Percentiles rank a stretch among this genome's conserved stretches.
These are phyloP conservation scores for Chironomus riparius DNA, from an alignment of 2,888 invertebrate species.

Conservation along the genomic window DNA sequence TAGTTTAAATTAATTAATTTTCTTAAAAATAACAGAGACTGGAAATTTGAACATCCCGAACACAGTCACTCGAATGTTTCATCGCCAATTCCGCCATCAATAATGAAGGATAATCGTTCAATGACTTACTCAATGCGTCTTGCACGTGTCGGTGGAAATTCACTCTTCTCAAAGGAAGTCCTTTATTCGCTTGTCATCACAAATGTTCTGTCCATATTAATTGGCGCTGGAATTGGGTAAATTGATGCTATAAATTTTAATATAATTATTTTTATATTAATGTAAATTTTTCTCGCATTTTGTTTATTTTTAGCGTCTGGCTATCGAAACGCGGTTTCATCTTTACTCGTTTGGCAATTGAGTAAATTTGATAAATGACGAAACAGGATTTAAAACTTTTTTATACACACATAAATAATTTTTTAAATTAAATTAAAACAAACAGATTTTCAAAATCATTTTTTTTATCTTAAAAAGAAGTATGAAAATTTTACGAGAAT, in stretches of 20 bases:
- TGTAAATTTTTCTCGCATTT: not conserved
- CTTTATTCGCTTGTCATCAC: conserved; percentile 82
- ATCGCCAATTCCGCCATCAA: conserved; percentile 36
- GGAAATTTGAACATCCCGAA: conserved; percentile 70
- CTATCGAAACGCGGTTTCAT: conserved; percentile 46
- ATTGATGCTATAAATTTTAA: not conserved
- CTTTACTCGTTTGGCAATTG: conserved; percentile 37
- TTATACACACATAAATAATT: not conserved
- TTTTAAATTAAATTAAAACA: too few species aligned
- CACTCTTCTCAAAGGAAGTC: conserved; percentile 81
- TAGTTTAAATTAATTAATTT: conserved; percentile 26
- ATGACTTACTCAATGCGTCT: conserved; percentile 54
- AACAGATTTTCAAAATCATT: not conserved
- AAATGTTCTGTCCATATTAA: conserved; percentile 77
- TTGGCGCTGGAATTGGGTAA: conserved; percentile 88
- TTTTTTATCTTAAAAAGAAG: too few species aligned
- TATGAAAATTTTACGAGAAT: too few species aligned
- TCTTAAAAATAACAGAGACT: conserved; percentile 52
- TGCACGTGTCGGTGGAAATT: conserved; percentile 65
- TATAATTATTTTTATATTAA: not conserved
- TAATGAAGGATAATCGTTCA: conserved; percentile 39
- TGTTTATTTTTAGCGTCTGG: conserved; percentile 55
- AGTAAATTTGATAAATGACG: conserved; percentile 24
- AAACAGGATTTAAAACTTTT: not conserved
- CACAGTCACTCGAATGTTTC: conserved; percentile 5